phyloP scores from a whole-genome alignment of 37 sponge, comb jelly and placozoan genomes.

The Halichondria panicea region DNA sequence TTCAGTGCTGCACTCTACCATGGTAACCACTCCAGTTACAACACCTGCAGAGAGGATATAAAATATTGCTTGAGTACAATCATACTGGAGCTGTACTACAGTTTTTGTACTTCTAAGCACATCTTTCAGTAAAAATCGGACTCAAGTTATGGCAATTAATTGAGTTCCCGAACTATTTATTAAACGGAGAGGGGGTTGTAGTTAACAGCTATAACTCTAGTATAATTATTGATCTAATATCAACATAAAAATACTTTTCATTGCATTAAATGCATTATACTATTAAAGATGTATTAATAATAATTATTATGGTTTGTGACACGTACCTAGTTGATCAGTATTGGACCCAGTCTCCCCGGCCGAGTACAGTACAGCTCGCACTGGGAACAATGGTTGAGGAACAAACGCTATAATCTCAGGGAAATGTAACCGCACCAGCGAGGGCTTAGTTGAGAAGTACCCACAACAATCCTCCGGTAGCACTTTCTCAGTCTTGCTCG shows the following conservation, averaged over 20 bases:
- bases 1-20: constrained; percentile 8
- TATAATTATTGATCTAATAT: no score
- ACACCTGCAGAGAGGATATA: not conserved
- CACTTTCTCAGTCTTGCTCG: constrained; percentile 21
- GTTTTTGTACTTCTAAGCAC: no score
- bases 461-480: constrained; percentile 30
- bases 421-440: constrained; percentile 24
- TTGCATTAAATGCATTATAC: not conserved
- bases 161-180: no score
- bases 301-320: not conserved
- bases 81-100: no score
- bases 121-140: no score
- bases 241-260: no score
- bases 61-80: no score
- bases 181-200: no score
- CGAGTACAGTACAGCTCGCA: constrained; percentile 16
- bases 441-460: constrained; percentile 42
- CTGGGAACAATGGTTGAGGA: constrained; percentile 11
- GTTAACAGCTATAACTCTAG: not conserved
- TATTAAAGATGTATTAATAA: not conserved
- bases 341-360: not conserved
- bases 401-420: constrained; percentile 34
- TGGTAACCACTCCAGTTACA: constrained; percentile 11
- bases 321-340: not conserved
- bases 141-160: no score